Evolutionary conservation across 2,113 vertebrate genomes (phyloP), one percentile per base, ranked within the genome.

Genomic region (Copsychus sechellarum): DNA sequence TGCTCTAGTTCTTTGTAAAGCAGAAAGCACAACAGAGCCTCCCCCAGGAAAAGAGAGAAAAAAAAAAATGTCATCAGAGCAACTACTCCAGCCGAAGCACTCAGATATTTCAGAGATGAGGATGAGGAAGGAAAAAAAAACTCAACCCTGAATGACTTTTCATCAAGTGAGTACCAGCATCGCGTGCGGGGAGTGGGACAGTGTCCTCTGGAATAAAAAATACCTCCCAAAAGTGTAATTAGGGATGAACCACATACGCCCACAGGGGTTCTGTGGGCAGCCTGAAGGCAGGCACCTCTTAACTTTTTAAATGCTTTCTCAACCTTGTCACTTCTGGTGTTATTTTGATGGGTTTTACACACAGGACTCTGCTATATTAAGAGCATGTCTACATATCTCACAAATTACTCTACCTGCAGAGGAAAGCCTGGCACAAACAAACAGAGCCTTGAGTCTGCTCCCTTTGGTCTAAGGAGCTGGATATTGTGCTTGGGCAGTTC

Each of bases 151-250:
- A 34, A 19, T 4, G 50, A 50, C 58, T 77, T 48, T 38, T 73
- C 45, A 53, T 23, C 38, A 18, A 53, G 24, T 3, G 77, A 66
- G 70, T 12, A 67, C 36, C 84, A 84, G 28, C 72, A 77, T 5
- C 0, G 1, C 0, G 8, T 17, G 51, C 2, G 2, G 0, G 14
- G 47, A 81, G 64, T 0, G 0, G 38, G 42, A 43, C 56, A 92
- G 26, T 0, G 17, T 34, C 80, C 86, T 11, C 31, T 16, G 33
- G 60, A 14, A 53, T 28, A 78, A 34, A 76, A 81, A 86, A 62
- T 1, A 89, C 18, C 69, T 64, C 40, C 60, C 48, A 2, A 0
- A 42, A 26, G 1, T 14, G 22, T 20, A 83, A 77, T 62, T 40
- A 42, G 24, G 67, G 76, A 29, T 22, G 31, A 16, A 16, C 20